These are phyloP conservation scores for Xylocopa sonorina DNA, from an alignment of 1,140 invertebrate genomes.

Conservation along the genomic window DNA sequence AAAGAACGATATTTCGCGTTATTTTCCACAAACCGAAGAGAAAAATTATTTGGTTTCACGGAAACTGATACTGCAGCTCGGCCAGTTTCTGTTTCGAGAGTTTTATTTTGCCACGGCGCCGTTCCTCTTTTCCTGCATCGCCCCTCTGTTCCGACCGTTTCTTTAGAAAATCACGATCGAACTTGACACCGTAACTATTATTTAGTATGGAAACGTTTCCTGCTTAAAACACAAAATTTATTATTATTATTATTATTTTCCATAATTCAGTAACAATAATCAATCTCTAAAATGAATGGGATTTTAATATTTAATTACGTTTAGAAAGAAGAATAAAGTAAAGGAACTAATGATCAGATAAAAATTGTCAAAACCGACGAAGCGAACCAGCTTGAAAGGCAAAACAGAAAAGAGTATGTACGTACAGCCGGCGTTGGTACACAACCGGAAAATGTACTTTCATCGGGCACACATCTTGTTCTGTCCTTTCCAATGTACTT, in stretches of 20 bases:
- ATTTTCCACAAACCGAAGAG: constrained; percentile 39
- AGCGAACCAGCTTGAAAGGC: background rate
- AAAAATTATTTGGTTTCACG: constrained; percentile 44
- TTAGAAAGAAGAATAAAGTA: background rate
- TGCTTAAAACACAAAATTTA: background rate
- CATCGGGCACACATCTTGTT: constrained; percentile 60
- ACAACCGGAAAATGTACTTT: constrained; percentile 41
- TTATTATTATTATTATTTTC: no score
- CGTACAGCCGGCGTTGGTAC: background rate
- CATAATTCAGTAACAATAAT: no score
- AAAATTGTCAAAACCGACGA: background rate
- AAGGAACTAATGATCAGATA: background rate
- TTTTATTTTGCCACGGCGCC: constrained; percentile 16
- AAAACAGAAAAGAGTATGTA: background rate
- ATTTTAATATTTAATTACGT: background rate
- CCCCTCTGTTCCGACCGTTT: background rate
- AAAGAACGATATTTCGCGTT: constrained; percentile 45
- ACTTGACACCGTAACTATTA: background rate
- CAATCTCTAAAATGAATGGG: background rate
- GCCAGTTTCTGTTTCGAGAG: constrained; percentile 5
- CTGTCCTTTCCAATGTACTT: constrained; percentile 65
- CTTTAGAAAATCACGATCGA: background rate
- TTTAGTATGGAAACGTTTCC: background rate
- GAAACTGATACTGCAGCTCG: constrained; percentile 24
- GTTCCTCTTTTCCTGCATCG: background rate